A percentile compares a stretch with the other conserved stretches of the same genome.
phyloP scores from a whole-genome alignment of 2,113 vertebrate genomes.

The Vimba vimba region DNA sequence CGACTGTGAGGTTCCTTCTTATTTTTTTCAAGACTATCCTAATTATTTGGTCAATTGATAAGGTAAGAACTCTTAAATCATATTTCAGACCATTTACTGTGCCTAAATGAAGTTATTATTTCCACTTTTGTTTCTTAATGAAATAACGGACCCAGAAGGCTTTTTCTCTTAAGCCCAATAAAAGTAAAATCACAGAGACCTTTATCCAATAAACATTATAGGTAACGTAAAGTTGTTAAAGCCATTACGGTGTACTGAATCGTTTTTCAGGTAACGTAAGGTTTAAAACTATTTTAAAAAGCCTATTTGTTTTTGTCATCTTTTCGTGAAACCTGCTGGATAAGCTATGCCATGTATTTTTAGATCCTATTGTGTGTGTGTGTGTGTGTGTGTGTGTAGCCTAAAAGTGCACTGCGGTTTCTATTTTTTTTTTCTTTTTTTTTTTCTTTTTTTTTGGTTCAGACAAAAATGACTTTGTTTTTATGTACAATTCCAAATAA shows the following conservation, averaged over 20 bases:
- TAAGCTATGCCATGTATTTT: background rate
- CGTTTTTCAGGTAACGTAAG: background rate
- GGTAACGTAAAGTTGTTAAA: background rate
- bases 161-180: background rate
- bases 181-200: background rate
- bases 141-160: background rate
- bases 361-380: background rate
- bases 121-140: background rate
- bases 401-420: background rate
- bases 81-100: background rate
- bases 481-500: background rate
- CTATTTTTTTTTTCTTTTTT: background rate
- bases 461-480: background rate
- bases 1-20: background rate
- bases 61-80: constrained; percentile 32
- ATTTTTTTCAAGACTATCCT: background rate
- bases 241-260: background rate
- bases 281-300: background rate
- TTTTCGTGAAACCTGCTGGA: background rate
- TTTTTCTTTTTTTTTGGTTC: background rate
- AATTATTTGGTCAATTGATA: background rate
- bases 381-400: too few relatives aligned
- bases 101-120: background rate
- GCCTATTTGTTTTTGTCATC: background rate
- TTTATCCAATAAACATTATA: background rate